A percentile compares a stretch with the other conserved stretches of the same genome.
Conservation (phyloP, 2,888 invertebrate species). For the Cryptocheilus praepositus region DNA sequence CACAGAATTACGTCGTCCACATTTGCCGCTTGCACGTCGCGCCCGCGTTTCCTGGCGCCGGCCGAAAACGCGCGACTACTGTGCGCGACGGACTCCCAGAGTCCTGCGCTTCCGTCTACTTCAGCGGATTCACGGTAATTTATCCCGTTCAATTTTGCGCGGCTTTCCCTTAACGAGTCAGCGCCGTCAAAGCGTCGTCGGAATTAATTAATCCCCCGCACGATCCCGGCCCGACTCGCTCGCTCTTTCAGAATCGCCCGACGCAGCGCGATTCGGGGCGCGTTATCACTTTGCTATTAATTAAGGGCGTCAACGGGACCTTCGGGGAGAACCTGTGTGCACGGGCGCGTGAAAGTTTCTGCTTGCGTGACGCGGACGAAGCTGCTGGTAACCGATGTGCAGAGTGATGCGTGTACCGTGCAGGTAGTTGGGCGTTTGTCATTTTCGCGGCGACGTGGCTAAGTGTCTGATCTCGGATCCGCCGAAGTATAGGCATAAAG, state of each 20-base stretch:
- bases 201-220: conserved; percentile 37
- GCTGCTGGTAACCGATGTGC: too few species aligned
- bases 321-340: too few species aligned
- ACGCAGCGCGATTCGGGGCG: background rate
- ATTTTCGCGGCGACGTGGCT: too few species aligned
- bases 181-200: conserved; percentile 20
- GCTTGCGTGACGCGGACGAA: too few species aligned
- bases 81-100: background rate
- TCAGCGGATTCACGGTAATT: conserved; percentile 24
- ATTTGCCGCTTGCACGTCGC: too few species aligned
- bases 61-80: background rate
- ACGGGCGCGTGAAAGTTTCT: too few species aligned
- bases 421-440: too few species aligned
- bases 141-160: conserved; percentile 14
- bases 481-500: too few species aligned
- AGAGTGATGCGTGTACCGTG: too few species aligned
- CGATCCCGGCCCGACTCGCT: background rate
- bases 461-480: too few species aligned
- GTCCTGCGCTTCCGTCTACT: conserved; percentile 26
- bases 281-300: background rate
- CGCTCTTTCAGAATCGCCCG: background rate
- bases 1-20: conserved; percentile 32
- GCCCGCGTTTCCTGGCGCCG: too few species aligned
- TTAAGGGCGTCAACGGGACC: too few species aligned
- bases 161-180: conserved; percentile 18